These are phyloP conservation scores for Epizoanthus rinbou DNA, from an alignment of 92 coral and sea anemone species.

Conservation along the genomic window DNA sequence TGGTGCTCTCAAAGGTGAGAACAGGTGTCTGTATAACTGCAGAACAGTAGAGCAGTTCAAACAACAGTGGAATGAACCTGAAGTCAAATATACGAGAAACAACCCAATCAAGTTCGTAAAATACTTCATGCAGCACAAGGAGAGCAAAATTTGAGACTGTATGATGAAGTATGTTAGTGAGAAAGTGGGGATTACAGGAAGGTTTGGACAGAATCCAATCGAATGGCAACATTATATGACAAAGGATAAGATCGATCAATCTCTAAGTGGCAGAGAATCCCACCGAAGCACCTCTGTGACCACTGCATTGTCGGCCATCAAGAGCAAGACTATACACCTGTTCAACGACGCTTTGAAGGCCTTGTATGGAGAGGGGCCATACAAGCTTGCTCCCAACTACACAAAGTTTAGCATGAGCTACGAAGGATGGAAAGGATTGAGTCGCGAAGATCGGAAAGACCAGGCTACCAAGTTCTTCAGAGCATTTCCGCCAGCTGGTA, in stretches of 20 bases:
- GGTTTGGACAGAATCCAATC: constrained; percentile 59
- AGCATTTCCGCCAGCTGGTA: constrained; percentile 21
- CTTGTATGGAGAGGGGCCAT: constrained; percentile 57
- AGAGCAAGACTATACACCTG: constrained; percentile 42
- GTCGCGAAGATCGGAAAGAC: constrained; percentile 12
- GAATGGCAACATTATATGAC: constrained; percentile 57
- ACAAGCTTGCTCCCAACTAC: constrained; percentile 27
- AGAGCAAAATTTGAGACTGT: constrained; percentile 44
- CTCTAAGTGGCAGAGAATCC: not conserved
- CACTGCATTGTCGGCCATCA: constrained; percentile 44
- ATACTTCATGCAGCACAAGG: constrained; percentile 51
- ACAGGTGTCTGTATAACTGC: constrained; percentile 47
- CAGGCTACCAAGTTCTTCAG: constrained; percentile 36
- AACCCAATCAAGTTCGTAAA: constrained; percentile 52
- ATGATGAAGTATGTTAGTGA: constrained; percentile 55
- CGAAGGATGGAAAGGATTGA: constrained; percentile 53
- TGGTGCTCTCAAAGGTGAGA: constrained; percentile 33
- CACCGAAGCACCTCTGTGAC: constrained; percentile 47
- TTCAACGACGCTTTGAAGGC: constrained; percentile 51
- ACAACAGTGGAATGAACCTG: constrained; percentile 45
- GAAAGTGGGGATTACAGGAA: constrained; percentile 49
- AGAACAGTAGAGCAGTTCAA: constrained; percentile 41
- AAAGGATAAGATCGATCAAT: constrained; percentile 48
- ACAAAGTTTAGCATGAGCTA: constrained; percentile 12
- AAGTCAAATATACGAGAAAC: constrained; percentile 34